These are phyloP conservation scores for Megathymus violae DNA, from an alignment of 1,140 invertebrate genomes.

Conservation along the genomic window DNA sequence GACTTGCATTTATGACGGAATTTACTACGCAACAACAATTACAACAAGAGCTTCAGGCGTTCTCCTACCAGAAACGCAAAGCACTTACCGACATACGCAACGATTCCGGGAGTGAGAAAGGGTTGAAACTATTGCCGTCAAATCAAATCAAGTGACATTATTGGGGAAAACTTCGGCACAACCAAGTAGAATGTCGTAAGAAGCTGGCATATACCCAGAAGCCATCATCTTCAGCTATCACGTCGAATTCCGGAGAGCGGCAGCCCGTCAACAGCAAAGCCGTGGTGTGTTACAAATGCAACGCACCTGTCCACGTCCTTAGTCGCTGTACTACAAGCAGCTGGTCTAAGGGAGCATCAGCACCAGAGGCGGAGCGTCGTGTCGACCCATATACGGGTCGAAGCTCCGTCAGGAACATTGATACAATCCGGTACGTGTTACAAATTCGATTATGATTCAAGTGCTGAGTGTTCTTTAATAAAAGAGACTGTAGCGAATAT, in stretches of 20 bases:
- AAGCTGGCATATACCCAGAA: conserved; percentile 11
- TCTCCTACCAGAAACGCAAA: conserved; percentile 15
- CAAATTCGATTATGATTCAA: conserved; percentile 4
- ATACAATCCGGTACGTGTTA: background rate
- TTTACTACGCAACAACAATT: conserved; percentile 13
- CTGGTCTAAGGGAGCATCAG: too few species aligned
- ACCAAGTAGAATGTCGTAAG: background rate
- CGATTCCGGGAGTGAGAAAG: background rate
- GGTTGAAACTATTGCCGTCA: background rate
- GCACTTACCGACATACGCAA: background rate
- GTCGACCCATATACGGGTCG: conserved; percentile 1
- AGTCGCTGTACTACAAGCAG: too few species aligned
- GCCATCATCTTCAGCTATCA: too few species aligned
- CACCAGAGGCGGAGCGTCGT: background rate
- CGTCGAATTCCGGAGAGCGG: too few species aligned
- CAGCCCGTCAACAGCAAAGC: too few species aligned
- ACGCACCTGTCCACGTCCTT: too few species aligned
- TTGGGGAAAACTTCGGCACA: conserved; percentile 24
- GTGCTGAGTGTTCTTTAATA: conserved; percentile 1
- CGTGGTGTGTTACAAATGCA: too few species aligned
- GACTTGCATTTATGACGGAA: conserved; percentile 36
- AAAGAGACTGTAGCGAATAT: background rate
- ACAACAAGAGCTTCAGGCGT: conserved; percentile 32
- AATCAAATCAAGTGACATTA: background rate
- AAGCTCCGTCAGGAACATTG: background rate